Base-by-base conservation (phyloP, 2,888 invertebrate genomes). In the Bhutanitis thaidina region DNA sequence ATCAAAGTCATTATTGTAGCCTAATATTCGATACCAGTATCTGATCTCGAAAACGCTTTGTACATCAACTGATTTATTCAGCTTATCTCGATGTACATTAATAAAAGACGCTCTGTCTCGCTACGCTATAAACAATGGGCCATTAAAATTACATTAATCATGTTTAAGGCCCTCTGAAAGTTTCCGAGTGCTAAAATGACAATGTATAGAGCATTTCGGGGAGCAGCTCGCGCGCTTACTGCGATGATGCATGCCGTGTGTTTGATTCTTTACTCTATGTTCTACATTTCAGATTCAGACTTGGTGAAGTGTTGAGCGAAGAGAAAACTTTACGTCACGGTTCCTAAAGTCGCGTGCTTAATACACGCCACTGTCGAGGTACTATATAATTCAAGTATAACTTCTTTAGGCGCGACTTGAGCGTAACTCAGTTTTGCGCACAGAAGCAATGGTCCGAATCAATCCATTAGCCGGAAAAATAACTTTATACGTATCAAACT, bases 141-240 rank as follows among this genome's bases (percentile, higher is more conserved):
- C 76, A 76, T 77, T 73, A 77, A 69, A 73, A 69, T 60, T 58
- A 66, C 77, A 77, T 77, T 77, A 76, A 77, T 77, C 77, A 76
- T 69, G 46, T 57, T 61, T 60, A 59, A 55, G 56, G 61, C 59
- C 59, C 57, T 58, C 55, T 45, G 53, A 56, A 61, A 58, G 59
- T 60, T 56, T 52, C 50, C 46, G 52, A 48, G 47, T 57, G 59
- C 60, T 61, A 59, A 58, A 63, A 62, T 54, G 64, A 53, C 61
- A 55, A 51, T 55, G 57, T 61, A 53, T 58, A 54, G 52, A 52
- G 48, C 49, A 60, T 61, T 49, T 61, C 55, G 34, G 9, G 3
- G 45, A 45, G 44, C 34, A 41, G 47, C 52, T 53, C 9, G 27
- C 12, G 27, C 30, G 7, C 29, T 30, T 14, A 20, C 16, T 29